Base-by-base conservation (phyloP, 2,113 vertebrate genomes). In the Triplophysa rosa region DNA sequence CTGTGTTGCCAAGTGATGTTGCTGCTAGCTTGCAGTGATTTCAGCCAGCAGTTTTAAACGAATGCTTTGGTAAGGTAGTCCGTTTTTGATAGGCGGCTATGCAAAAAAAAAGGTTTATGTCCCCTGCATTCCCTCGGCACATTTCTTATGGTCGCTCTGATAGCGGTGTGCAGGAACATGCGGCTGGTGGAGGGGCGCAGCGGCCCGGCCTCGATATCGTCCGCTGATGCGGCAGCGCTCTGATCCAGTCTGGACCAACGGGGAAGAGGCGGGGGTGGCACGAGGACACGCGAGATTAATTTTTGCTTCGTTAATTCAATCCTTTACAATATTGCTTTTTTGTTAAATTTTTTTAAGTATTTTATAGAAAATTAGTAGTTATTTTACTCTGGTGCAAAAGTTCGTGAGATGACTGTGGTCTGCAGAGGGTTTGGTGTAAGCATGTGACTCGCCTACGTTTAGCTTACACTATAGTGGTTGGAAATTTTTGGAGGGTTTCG, bases 221-320 rank as follows among this genome's bases (percentile, higher is more conserved):
- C 67, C 77, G 82, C 70, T 84, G 76, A 82, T 80, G 80, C 76
- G 73, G 65, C 83, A 78, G 76, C 64, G 76, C 66, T 82, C 63
- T 79, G 68, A 81, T 84, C 76, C 77, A 67, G 77, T 19, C 67
- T 72, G 80, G 75, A 82, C 76, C 65, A 67, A 69, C 62, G 64
- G 62, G 70, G 29, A 78, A 17, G 33, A 67, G n/a, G n/a, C 10
- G 47, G 74, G 62, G 74, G 74, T 63, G 62, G 59, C 17, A 19
- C 59, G 67, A 73, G 61, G 75, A 58, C 17, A 23, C 47, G 26
- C 56, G 6, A 24, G 21, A 45, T 68, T 49, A 8, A 52, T 0
- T 77, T 33, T 77, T n/a, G 17, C 17, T 10, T 7, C 54, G n/a
- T 8, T 10, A n/a, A n/a, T 19, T 8, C 19, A 4, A 56, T n/a